These are phyloP conservation scores for Dasypus novemcinctus DNA, from an alignment of 2,113 vertebrate genomes.

Conservation along the genomic window DNA sequence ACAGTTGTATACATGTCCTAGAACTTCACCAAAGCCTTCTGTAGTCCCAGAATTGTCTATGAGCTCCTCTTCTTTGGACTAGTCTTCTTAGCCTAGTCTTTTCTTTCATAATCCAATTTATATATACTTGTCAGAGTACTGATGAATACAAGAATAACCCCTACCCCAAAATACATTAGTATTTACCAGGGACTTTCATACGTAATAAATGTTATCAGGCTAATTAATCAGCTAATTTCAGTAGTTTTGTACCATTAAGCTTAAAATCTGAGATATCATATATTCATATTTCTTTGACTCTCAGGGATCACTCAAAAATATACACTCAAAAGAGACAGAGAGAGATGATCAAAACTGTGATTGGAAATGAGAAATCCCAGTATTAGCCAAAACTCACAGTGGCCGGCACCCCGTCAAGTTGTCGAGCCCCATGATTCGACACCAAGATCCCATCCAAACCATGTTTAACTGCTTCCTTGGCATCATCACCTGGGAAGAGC, in stretches of 20 bases:
- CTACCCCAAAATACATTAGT: background rate
- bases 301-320: background rate
- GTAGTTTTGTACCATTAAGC: background rate
- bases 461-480: conserved; percentile 88
- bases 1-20: background rate
- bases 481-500: conserved; percentile 87
- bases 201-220: background rate
- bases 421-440: conserved; percentile 95
- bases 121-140: background rate
- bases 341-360: background rate
- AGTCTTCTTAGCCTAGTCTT: background rate
- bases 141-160: background rate
- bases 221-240: background rate
- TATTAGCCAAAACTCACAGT: conserved; percentile 84
- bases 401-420: conserved; percentile 91
- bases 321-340: background rate
- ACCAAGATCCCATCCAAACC: conserved; percentile 94
- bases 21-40: background rate
- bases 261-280: background rate
- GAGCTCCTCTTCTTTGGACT: background rate
- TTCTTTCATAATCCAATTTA: background rate
- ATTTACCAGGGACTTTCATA: background rate
- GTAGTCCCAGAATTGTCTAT: background rate
- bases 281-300: background rate
- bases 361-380: background rate